Evolutionary conservation across 2,113 vertebrate genomes (phyloP), one percentile per base, ranked within the genome.

Genomic region (Myrmecobius fasciatus): DNA sequence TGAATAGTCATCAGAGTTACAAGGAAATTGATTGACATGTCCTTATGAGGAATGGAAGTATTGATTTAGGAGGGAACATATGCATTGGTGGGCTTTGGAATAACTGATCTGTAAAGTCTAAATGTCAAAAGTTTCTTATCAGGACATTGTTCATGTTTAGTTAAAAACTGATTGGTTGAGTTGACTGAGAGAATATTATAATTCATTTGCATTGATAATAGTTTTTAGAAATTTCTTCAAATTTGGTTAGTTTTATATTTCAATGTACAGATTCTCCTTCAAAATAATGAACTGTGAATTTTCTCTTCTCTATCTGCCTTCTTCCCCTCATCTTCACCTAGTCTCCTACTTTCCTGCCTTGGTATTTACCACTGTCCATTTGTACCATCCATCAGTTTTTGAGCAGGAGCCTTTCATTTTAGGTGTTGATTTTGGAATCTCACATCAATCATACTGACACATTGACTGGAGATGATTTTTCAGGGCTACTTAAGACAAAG

Each of bases 381-480:
- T 75, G 36, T 75, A 75, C 67, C 36, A 75, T 75, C 67, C 67
- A 75, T 75, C 36, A 43, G 36, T 75, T 83, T 83, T 43, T 83
- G 36, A 22, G 5, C 17, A 43, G 67, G 17, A n/a, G 36, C 20
- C 93, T 91, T 90, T 43, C 10, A 93, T 95, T 93, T 92, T 93
- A 53, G 91, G 2, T 43, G 49, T 43, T 93, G 36, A 91, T 91
- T 93, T 93, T 92, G 90, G 1, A 91, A 11, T 54, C 3, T 94
- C n/a, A 83, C 67, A 83, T 83, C 17, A 43, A 14, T 83, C 67
- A 83, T 92, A 28, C 9, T 53, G 46, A 93, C 8, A 52, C 56
- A 92, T 94, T 93, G 91, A 90, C 28, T 88, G 43, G 36, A n/a
- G 36, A 24, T 83, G 24, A 91, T 89, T 91, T 92, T 92, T 83